Evolutionary conservation across 2,888 invertebrate genomes (phyloP).

Genomic region (Lithophane ornitopus): DNA sequence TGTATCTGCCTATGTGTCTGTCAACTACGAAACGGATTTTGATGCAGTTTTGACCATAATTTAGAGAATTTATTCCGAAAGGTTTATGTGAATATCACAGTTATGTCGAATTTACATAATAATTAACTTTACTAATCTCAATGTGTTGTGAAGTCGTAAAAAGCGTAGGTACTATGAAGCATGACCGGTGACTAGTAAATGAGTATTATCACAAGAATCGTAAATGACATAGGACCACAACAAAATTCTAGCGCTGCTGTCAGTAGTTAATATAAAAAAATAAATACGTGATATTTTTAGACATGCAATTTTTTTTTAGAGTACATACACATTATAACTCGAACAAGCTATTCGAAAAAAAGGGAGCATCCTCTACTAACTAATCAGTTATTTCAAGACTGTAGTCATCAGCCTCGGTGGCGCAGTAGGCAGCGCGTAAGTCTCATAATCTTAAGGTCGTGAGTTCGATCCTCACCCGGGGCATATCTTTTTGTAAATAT

Average conservation of each 20-base stretch:
- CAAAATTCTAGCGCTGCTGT: no score
- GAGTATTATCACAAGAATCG: background rate
- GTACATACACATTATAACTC: background rate
- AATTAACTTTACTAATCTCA: background rate
- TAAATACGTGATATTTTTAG: no score
- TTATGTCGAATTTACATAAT: no score
- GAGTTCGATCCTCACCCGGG: slow-evolving; percentile 71
- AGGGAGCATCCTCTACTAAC: rapidly evolving
- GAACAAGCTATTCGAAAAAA: background rate
- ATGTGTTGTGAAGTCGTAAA: background rate
- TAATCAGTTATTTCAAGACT: rapidly evolving
- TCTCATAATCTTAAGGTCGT: slow-evolving; percentile 98
- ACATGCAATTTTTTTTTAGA: background rate
- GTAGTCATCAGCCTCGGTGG: slow-evolving; percentile 92
- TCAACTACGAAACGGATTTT: no score
- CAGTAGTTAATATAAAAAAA: no score
- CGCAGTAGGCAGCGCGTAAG: slow-evolving; percentile 97
- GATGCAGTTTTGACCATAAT: no score
- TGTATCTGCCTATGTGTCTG: no score
- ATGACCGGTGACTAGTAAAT: background rate
- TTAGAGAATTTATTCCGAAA: no score
- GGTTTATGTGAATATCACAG: no score
- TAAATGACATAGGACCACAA: no score
- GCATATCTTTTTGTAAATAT: slow-evolving; percentile 51
- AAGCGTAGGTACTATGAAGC: background rate